A percentile compares a stretch with the other conserved stretches of the same genome.
phyloP scores from a whole-genome alignment of 2,113 vertebrate genomes.

The Seriola aureovittata region DNA sequence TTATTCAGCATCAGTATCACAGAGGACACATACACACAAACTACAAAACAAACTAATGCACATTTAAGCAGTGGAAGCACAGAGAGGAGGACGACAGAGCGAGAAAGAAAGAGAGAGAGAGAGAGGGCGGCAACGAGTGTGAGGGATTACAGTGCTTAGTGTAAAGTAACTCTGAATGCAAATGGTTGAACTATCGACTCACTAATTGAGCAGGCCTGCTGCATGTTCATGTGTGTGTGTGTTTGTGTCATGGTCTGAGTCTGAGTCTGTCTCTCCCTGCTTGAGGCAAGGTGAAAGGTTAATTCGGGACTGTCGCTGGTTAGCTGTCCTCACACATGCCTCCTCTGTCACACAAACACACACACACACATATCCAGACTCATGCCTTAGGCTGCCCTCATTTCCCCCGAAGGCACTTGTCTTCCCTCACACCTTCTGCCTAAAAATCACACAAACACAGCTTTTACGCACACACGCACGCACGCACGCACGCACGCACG shows the following conservation, averaged over 20 bases:
- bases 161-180: conserved; percentile 47
- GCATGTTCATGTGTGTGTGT: conserved; percentile 6
- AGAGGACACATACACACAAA: conserved; percentile 45
- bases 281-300: conserved; percentile 66
- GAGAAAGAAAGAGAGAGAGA: neutral
- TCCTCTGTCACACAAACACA: conserved; percentile 26
- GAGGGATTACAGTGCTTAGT: conserved; percentile 50
- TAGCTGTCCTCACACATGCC: conserved; percentile 21
- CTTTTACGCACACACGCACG: conserved; percentile 10
- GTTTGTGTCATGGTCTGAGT: conserved; percentile 1
- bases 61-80: conserved; percentile 22
- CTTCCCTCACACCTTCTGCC: conserved; percentile 25
- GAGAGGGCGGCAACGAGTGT: conserved; percentile 1
- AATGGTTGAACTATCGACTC: conserved; percentile 61
- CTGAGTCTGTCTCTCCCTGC: conserved; percentile 16
- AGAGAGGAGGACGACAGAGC: neutral
- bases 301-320: conserved; percentile 55
- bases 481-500: conserved; percentile 17
- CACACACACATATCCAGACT: conserved; percentile 4
- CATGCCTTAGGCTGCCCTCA: conserved; percentile 21
- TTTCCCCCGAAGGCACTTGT: conserved; percentile 27
- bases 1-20: conserved; percentile 70
- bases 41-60: conserved; percentile 50
- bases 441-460: conserved; percentile 33
- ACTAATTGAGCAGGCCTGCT: conserved; percentile 27